These are phyloP conservation scores for Fistularia tabacaria DNA, from an alignment of 2,797 vertebrate species.

Conservation along the genomic window DNA sequence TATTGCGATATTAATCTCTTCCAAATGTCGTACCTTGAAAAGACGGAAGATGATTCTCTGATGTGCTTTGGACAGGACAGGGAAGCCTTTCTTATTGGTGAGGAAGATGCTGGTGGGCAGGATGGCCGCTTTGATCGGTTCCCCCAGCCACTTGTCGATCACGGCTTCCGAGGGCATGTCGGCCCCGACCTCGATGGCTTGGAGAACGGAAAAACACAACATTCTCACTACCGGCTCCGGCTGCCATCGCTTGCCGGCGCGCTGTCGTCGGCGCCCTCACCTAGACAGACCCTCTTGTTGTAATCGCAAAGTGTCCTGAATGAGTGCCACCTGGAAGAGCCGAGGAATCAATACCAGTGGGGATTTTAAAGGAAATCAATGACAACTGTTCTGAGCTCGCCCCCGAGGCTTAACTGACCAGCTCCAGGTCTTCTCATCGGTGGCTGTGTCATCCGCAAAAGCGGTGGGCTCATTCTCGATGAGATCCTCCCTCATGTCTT, in stretches of 20 bases:
- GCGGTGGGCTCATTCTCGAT: conserved; percentile 79
- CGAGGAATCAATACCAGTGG: conserved; percentile 17
- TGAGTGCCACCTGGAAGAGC: conserved; percentile 84
- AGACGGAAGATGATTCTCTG: conserved; percentile 88
- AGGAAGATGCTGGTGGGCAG: conserved; percentile 90
- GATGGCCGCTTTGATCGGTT: conserved; percentile 91
- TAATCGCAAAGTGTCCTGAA: conserved; percentile 92
- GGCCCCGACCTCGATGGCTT: conserved; percentile 88
- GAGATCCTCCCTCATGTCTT: conserved; percentile 84
- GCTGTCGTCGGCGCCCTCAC: conserved; percentile 63
- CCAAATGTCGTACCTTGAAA: conserved; percentile 79
- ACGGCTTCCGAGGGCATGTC: conserved; percentile 85
- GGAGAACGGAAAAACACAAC: too few relatives aligned
- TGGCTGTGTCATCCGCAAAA: conserved; percentile 60
- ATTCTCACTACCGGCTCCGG: background rate
- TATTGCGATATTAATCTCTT: background rate
- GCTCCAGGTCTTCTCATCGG: conserved; percentile 88
- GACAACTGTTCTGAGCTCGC: conserved; percentile 12
- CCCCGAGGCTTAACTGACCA: conserved; percentile 75
- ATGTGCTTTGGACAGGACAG: conserved; percentile 89
- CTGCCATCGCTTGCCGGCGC: background rate
- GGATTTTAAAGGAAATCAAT: conserved; percentile 36
- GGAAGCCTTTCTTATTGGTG: conserved; percentile 94
- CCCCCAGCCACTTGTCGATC: conserved; percentile 91
- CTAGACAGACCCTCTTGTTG: conserved; percentile 89